Conservation (phyloP, 2,797 vertebrate species). For the Etheostoma nigrum region DNA sequence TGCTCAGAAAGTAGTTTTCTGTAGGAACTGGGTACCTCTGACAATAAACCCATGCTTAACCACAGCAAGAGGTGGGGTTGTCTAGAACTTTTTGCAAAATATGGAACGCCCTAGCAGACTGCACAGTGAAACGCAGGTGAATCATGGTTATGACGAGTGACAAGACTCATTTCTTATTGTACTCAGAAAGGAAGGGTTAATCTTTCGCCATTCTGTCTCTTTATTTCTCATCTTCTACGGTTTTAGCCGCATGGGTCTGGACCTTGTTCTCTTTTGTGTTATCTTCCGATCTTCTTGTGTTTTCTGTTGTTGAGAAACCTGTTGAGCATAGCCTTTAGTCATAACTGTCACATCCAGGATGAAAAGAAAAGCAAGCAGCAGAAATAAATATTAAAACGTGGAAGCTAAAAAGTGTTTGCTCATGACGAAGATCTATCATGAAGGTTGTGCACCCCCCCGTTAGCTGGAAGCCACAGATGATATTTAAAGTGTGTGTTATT, state of each 20-base stretch:
- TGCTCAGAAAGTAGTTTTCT: slow-evolving; percentile 21
- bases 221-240: slow-evolving; percentile 26
- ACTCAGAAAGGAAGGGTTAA: slow-evolving; percentile 35
- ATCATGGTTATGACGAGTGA: slow-evolving; percentile 15
- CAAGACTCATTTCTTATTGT: slow-evolving; percentile 11
- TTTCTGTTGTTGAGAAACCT: slow-evolving; percentile 59
- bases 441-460: background rate
- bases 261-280: slow-evolving; percentile 53
- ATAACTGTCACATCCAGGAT: slow-evolving; percentile 63
- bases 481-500: slow-evolving; percentile 40
- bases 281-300: slow-evolving; percentile 59
- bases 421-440: slow-evolving; percentile 3
- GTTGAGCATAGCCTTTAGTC: slow-evolving; percentile 60
- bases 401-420: slow-evolving; percentile 48
- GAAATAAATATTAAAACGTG: slow-evolving; percentile 37
- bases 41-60: slow-evolving; percentile 22
- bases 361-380: slow-evolving; percentile 24
- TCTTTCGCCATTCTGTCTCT: slow-evolving; percentile 15
- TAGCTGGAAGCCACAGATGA: slow-evolving; percentile 21
- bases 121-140: slow-evolving; percentile 24
- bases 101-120: slow-evolving; percentile 12
- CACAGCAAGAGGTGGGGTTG: background rate
- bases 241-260: slow-evolving; percentile 20
- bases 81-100: slow-evolving; percentile 14
- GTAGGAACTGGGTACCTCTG: slow-evolving; percentile 11